Base-by-base conservation (phyloP, 30 jellyfish, hydroid and myxozoan genomes). In the Aurelia aurita region DNA sequence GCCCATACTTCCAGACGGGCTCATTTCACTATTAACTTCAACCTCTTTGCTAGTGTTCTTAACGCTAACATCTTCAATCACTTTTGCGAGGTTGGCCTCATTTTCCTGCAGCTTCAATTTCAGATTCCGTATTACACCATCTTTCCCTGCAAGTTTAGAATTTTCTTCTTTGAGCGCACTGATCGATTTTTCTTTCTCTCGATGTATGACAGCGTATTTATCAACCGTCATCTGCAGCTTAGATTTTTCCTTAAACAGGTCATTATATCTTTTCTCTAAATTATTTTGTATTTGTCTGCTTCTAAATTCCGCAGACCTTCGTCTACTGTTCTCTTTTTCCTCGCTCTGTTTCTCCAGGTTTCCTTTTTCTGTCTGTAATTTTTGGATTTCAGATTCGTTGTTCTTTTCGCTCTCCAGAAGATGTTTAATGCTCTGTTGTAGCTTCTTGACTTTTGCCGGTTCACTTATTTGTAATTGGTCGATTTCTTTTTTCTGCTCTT, bases 101-200 rank as follows among this genome's bases (percentile, higher is more conserved):
- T 29, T 55, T 16, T 74, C 75, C 64, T 26, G 74, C 11, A 74
- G 65, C 74, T 74, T 29, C n/a, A 53, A 3, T 29, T 58, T 74
- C 39, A 54, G 58, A 73, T 74, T 74, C 86, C 76, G 43, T 23
- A 74, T 53, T 35, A 53, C 75, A 6, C 29, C 62, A 22, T 74
- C 74, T 32, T 74, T 74, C 46, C 35, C 74, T 4, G 86, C 74
- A 11, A 74, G 19, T 21, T 10, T 22, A 3, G 58, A 16, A 19
- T 72, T 59, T 39, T 57, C 86, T 57, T 58, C 64, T 39, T 14
- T 54, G 10, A 74, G 43, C 9, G n/a, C 63, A 2, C 63, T 4
- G 5, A 74, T 55, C 27, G 60, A 31, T 21, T 39, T 34, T 9
- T 74, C 75, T 21, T 74, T 74, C 15, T 19, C 29, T 22, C 35